These are phyloP conservation scores for Liasis olivaceus DNA, from an alignment of 2,797 vertebrate genomes.

Conservation along the genomic window DNA sequence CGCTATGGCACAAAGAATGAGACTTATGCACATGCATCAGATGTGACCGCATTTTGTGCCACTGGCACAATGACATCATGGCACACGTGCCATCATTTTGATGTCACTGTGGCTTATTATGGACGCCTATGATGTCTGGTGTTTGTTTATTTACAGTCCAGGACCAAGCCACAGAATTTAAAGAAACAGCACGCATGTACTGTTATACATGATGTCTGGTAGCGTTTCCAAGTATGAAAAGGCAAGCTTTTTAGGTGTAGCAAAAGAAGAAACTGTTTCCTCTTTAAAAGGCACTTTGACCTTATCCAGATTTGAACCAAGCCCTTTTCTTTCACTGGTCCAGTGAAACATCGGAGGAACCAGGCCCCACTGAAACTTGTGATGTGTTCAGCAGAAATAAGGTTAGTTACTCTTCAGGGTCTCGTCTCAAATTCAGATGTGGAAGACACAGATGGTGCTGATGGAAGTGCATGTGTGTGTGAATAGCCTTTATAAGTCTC, in stretches of 20 bases:
- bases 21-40: background rate
- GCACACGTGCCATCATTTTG: background rate
- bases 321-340: background rate
- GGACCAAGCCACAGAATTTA: background rate
- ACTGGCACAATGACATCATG: background rate
- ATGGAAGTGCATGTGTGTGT: background rate
- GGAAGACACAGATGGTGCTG: background rate
- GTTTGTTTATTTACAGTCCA: background rate
- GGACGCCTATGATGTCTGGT: background rate
- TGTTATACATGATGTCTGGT: background rate
- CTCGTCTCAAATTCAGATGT: background rate
- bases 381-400: background rate
- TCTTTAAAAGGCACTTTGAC: background rate
- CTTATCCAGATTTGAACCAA: background rate
- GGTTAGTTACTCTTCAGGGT: background rate
- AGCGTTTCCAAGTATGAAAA: background rate
- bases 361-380: background rate
- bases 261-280: background rate
- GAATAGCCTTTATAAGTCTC: slow-evolving; percentile 13
- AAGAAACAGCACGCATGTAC: background rate
- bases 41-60: background rate
- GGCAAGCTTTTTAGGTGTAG: background rate
- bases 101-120: background rate
- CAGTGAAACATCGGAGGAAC: background rate
- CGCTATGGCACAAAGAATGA: background rate